A percentile compares a stretch with the other conserved stretches of the same genome.
phyloP scores from a whole-genome alignment of 2,113 vertebrate species.

The Paratilapia polleni region DNA sequence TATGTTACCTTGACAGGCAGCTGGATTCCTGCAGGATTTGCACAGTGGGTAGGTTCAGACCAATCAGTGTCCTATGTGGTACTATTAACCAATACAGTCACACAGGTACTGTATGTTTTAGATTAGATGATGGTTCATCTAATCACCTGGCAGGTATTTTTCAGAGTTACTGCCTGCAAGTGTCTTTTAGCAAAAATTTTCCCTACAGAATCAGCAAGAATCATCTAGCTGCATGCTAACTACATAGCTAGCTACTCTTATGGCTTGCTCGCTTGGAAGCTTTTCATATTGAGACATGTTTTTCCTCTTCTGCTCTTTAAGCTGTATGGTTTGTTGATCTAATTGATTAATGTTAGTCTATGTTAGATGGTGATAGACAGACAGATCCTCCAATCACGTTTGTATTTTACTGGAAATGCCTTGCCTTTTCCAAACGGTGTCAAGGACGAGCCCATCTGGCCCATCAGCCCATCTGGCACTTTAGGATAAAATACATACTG shows the following conservation, averaged over 20 bases:
- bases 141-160: not conserved
- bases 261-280: not conserved
- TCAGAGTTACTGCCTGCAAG: not conserved
- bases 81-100: not conserved
- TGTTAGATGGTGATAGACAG: not conserved
- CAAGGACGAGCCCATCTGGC: too few species aligned
- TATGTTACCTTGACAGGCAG: not conserved
- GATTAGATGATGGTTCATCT: not conserved
- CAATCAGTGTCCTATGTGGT: not conserved
- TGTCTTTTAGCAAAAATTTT: not conserved
- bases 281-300: not conserved
- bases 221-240: not conserved
- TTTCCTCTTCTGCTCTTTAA: not conserved
- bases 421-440: not conserved
- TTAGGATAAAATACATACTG: rapidly evolving
- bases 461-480: not conserved
- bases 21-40: not conserved
- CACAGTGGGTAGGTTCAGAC: not conserved
- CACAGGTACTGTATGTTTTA: not conserved
- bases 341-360: not conserved
- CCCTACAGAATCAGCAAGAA: rapidly evolving
- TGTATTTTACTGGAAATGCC: not conserved
- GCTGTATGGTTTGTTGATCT: not conserved
- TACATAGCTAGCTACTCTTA: not conserved
- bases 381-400: not conserved